phyloP scores from a whole-genome alignment of 2,888 invertebrate genomes.

The Chaetogeoica ovagalla region DNA sequence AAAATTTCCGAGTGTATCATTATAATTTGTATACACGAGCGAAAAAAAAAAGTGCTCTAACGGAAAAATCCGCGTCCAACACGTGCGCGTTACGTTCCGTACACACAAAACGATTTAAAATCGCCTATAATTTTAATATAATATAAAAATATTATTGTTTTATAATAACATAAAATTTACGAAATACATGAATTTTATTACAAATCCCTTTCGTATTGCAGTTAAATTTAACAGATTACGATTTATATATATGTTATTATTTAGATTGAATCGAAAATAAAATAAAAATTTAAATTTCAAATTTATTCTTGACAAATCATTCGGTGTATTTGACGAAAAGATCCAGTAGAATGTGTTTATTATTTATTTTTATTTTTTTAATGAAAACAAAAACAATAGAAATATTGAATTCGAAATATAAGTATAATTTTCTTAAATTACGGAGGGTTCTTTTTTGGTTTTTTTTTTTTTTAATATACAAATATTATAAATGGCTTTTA shows the following conservation, averaged over 20 bases:
- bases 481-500: constrained; percentile 27
- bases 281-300: constrained; percentile 1
- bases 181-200: no score
- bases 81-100: no score
- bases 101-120: no score
- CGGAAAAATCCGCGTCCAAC: no score
- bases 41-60: no score
- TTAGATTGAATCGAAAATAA: not conserved
- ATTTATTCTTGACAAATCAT: not conserved
- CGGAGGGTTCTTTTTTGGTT: not conserved
- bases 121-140: no score
- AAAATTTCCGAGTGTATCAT: no score
- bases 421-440: not conserved
- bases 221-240: no score
- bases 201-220: not conserved
- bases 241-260: not conserved
- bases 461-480: not conserved
- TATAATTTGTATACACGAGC: no score
- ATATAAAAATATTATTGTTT: no score
- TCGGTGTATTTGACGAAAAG: not conserved
- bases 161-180: no score
- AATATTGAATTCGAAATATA: constrained; percentile 2
- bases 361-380: no score
- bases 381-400: not conserved
- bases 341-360: not conserved